Base-by-base conservation (phyloP, 2,797 vertebrate species). In the Rhinophrynus dorsalis region DNA sequence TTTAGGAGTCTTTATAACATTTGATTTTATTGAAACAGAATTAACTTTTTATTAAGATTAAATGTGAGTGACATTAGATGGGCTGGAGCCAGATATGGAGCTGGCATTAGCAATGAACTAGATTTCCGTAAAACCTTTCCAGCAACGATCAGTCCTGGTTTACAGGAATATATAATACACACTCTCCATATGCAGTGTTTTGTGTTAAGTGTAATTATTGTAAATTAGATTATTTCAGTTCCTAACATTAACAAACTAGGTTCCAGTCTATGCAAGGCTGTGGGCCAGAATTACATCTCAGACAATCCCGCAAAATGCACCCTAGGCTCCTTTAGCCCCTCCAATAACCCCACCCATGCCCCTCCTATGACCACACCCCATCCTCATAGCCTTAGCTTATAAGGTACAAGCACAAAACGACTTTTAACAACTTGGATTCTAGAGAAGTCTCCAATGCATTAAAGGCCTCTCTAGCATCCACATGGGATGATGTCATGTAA, bases 11-110 rank as follows among this genome's bases (percentile, higher is more conserved):
- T 73, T 73, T 73, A 73, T 59, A 63, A 64, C 55, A 32, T 73
- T 66, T 66, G 54, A 73, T 73, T 73, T 73, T 73, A 73, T 66
- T 65, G 69, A 73, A 73, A 73, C 62, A 44, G 33, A 66, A 73
- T 73, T 73, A 73, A 73, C 69, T 73, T 73, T 73, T 73, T 73
- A 73, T 66, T 66, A 73, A 73, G 69, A 73, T 73, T 73, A 66
- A 73, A 73, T 66, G 62, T 73, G 69, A 73, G 69, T 73, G 69
- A 73, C 69, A 66, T 21, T 59, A 35, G 11, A 66, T 73, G 69
- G 62, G 55, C 66, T 32, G 21, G 54, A 51, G 69, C 62, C 69
- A 66, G 62, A 58, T 51, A 44, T 58, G 45, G 29, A 59, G 24
- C 62, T 73, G 62, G 61, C 68, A 72, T 52, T 65, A 26, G 52